Evolutionary conservation across 1,140 invertebrate species (phyloP), one percentile per base, ranked within the genome.

Genomic region (Drosophila teissieri): DNA sequence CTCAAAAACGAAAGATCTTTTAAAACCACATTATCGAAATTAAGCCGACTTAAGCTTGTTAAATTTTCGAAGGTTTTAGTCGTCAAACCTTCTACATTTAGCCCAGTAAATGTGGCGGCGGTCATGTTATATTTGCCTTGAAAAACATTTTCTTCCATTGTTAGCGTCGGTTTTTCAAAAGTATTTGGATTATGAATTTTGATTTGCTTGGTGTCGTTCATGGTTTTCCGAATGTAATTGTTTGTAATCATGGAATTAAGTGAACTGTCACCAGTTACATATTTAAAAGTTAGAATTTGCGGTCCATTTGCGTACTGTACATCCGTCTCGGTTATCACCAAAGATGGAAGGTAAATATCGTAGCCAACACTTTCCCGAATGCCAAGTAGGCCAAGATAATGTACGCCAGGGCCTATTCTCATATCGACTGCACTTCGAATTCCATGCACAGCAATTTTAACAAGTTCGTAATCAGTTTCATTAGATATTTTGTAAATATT

Each of bases 331-430:
- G 15, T 8, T 19, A 65, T 19, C 11, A 4, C 46, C 11, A 65
- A n/a, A 8, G 42, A 61, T 12, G 31, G 8, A 12, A 12, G 27
- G 2, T 37, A 4, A 11, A 39, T n/a, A 31, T 65, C 56, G 15
- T 7, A 65, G 2, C 7, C 5, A 3, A 4, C 0, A 4, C 37
- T 4, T 15, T n/a, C 24, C 5, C 11, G n/a, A 10, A 61, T 14
- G 5, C 62, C 55, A 27, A 64, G 31, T 15, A n/a, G n/a, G 15
- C 12, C 5, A 3, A 64, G 7, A 15, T 64, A 64, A 27, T 46
- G 12, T 5, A n/a, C 4, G 4, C 31, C 6, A 12, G 55, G n/a
- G 3, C 15, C 3, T 46, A 64, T 22, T 64, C 62, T 45, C 1
- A 11, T 4, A 46, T 68, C 62, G 1, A 37, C 2, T 4, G 31